Base-by-base conservation (phyloP, 2,888 invertebrate species). In the Crematogaster levior region DNA sequence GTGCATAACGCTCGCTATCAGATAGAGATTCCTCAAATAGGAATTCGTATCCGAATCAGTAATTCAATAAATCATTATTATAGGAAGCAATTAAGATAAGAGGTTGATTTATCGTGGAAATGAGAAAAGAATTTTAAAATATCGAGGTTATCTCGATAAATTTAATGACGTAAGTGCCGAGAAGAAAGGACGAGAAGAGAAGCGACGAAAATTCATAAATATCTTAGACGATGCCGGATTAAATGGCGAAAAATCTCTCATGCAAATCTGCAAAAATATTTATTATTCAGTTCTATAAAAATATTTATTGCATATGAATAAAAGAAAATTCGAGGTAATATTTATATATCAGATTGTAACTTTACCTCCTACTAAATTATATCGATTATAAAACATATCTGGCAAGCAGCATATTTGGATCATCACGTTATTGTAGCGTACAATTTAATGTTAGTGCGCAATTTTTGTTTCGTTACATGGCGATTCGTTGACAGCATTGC, bases 151-250 rank as follows among this genome's bases (percentile, higher is more conserved):
- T 84, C 82, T 43, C 58, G 58, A 58, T 68, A 81, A 75, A 74
- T 80, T 79, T 77, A 73, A 65, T 58, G 72, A 73, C 84, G 80
- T 40, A 79, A 82, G 68, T 53, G 72, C 51, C 27, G 7, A 24
- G 24, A 63, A 40, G 61, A 24, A 40, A 40, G 10, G n/a, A n/a
- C n/a, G n/a, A n/a, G n/a, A n/a, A 12, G 60, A 21, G 74, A 30
- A 37, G n/a, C 60, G 77, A 46, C 34, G 63, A 80, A 84, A 66
- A 81, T 81, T 75, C 70, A 81, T 81, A 81, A 81, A 81, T 74
- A 65, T 60, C 48, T 63, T 27, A 65, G 34, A 53, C 5, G 46
- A 48, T 24, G 46, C 10, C 24, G 46, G 7, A 10, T 48, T 37
- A 51, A 61, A 24, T 7, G 46, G 18, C 40, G 18, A 3, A 43